Evolutionary conservation across 1,140 invertebrate genomes (phyloP), one percentile per base, ranked within the genome.

Genomic region (Schlechtendalia chinensis): DNA sequence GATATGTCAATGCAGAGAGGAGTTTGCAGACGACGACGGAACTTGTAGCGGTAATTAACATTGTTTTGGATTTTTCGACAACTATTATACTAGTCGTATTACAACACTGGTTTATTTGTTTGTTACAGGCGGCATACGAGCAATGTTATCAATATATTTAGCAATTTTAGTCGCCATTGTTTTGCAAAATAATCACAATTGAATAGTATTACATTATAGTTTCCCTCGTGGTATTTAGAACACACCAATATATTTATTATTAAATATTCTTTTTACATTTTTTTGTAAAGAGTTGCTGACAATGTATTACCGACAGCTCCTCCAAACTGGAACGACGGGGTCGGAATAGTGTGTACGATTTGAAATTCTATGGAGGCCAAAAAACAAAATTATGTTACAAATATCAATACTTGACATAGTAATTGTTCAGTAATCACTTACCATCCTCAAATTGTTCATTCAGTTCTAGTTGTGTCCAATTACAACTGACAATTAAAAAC

Each of bases 201-300:
- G 19, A 45, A 77, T 17, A 79, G 39, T 16, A 24, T 50, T n/a
- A n/a, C n/a, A 45, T 12, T 50, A 50, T 53, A 50, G 12, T 4
- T 24, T 72, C 16, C 3, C 3, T 45, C 8, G 50, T 24, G n/a
- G 14, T 4, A 24, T 67, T n/a, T 45, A 67, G 17, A 1, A 67
- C 17, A 12, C 39, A 1, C 2, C 10, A 19, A 27, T 16, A 77
- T 39, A 24, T 58, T 45, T 72, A 0, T 72, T 29, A 32, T 6
- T 29, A 32, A 29, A 63, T 6, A 17, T 63, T 72, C 5, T 39
- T 72, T 71, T 71, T 47, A 77, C 10, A 19, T 19, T 77, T 77
- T 79, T 61, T 79, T 27, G 45, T 79, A 79, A 79, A 79, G 75
- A 63, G n/a, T 79, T 27, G 75, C 75, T n/a, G 75, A 79, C 10